Base-by-base conservation (phyloP, 2,888 invertebrate genomes). In the Pseudoips prasinana region DNA sequence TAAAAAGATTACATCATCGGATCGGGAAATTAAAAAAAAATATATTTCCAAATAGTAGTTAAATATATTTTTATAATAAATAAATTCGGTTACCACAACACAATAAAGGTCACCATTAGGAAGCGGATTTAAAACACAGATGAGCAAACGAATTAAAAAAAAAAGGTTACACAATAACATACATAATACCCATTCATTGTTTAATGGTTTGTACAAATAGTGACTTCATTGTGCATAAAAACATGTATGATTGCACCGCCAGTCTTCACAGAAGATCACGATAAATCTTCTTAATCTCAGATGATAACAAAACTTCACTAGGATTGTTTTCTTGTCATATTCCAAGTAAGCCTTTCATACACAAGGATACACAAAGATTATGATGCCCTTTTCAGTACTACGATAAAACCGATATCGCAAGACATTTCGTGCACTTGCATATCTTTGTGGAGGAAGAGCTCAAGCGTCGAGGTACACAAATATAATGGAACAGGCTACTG, bases 201-300 rank as follows among this genome's bases (percentile, higher is more conserved):
- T 50, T 46, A 64, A 58, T 69, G 71, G 65, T 87, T 87, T 88
- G 85, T 85, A 87, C 87, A 88, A 58, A 79, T 72, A 84, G 84
- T 82, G 86, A 88, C 82, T 82, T 74, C 68, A 79, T 88, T 86
- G 84, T 88, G 88, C 86, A 75, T 71, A 51, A 65, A 67, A 68
- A 63, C 57, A 46, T 54, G 38, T 46, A 39, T 45, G 40, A 68
- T 55, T 64, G 77, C 72, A 76, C 73, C 65, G 60, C 65, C 74
- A 77, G 82, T 82, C 83, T 83, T 81, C 73, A 74, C 52, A 73
- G 78, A 82, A 76, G 80, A 78, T 77, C 78, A 77, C 79, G 61
- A 59, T 60, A 62, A 70, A 76, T 70, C 61, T 60, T 58, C 58
- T 58, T 76, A 80, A 78, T 79, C 79, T 80, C 80, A 78, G 62